phyloP scores from a whole-genome alignment of 2,113 vertebrate species.

The Merops nubicus region DNA sequence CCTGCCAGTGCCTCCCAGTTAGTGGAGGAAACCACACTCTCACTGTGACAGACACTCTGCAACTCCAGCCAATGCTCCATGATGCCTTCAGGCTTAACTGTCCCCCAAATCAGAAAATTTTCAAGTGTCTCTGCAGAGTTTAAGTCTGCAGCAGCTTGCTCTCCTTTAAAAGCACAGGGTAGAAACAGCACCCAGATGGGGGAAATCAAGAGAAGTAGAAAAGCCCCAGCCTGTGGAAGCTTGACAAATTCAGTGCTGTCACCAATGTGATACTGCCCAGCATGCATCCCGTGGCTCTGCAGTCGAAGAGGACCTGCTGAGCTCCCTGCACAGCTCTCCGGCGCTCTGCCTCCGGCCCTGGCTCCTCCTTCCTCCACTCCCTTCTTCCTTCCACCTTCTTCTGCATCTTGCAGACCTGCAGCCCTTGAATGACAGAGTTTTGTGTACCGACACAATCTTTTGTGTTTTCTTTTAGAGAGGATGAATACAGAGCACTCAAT shows the following conservation, averaged over 20 bases:
- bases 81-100: neutral
- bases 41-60: neutral
- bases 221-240: neutral
- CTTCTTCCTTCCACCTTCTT: conserved; percentile 40
- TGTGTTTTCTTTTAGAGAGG: neutral
- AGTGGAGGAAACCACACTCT: neutral
- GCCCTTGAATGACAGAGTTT: conserved; percentile 71
- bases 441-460: neutral
- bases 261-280: neutral
- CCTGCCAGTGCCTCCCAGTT: neutral
- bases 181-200: neutral
- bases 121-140: neutral
- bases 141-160: neutral
- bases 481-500: neutral
- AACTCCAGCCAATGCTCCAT: neutral
- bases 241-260: neutral
- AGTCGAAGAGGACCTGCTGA: conserved; percentile 23
- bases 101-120: neutral
- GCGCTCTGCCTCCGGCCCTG: neutral
- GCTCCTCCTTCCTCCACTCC: conserved; percentile 3
- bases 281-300: neutral
- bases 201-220: neutral
- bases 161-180: neutral
- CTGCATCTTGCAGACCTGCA: conserved; percentile 17
- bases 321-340: conserved; percentile 14